Evolutionary conservation across 2,888 invertebrate species (phyloP), one percentile per base, ranked within the genome.

Genomic region (Mellilla xanthometata): DNA sequence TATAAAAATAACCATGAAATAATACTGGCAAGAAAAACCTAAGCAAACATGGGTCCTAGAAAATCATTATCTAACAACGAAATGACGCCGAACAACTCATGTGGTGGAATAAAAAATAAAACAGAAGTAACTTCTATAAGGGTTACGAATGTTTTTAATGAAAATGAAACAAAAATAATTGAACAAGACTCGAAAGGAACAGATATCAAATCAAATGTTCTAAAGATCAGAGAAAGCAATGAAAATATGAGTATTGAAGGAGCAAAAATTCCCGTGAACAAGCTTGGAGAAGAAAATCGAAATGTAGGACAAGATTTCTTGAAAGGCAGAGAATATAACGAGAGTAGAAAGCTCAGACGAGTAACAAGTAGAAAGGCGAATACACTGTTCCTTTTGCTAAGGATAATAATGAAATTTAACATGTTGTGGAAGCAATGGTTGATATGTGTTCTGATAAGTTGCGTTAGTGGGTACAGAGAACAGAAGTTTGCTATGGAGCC

Each of bases 401-500:
- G 88, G 87, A 86, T 76, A 74, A 48, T 62, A 10, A 35, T 44
- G 3, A 44, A 54, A 10, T 38, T 61, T 2, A 47, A 46, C n/a
- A 38, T 63, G 19, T 29, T 71, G 15, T 50, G 74, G 52, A 67
- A 62, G 60, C 65, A 61, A 44, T 79, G 73, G 68, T 58, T 73
- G 19, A 29, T 80, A 31, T 58, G 75, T 33, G 29, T 78, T 28
- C 56, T 80, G 49, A 38, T 74, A 46, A 63, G 60, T 59, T 62
- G 58, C 56, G 81, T 73, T 30, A 64, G 61, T 65, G 83, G 72
- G n/a, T 69, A 68, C 44, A 76, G 67, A 34, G 87, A 87, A 39
- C 88, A 88, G 63, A 80, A 80, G 53, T 89, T 89, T 57, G 88
- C 87, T 0, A 84, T 89, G 11, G 88, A 89, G 30, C 88, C 88